Base-by-base conservation (phyloP, 1,140 invertebrate species). In the Drosophila teissieri region DNA sequence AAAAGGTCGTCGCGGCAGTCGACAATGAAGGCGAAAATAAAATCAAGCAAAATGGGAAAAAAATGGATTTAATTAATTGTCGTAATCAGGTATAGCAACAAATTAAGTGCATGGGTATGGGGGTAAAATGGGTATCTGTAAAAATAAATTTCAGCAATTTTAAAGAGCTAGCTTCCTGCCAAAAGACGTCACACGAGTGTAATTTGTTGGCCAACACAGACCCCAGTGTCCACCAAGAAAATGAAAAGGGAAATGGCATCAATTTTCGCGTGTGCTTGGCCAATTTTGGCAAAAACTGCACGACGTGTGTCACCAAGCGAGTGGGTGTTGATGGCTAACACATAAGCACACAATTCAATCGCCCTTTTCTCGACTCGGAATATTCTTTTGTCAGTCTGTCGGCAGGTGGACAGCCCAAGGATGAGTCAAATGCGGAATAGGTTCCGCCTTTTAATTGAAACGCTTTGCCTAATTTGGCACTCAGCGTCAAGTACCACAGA, bases 171-270 rank as follows among this genome's bases (percentile, higher is more conserved):
- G 39, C 64, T 48, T 31, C 34, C 51, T 49, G 68, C 68, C 68
- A 70, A 70, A 39, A 57, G 68, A 70, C 68, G 68, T 70, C 68
- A 70, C 68, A 49, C 64, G 37, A 27, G 15, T 69, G 67, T 42
- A 36, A 56, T 70, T 70, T 57, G 64, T 70, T 70, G 68, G 68
- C 65, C 46, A 68, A 39, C n/a, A 42, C n/a, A 42, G 10, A 44
- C 11, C 36, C 12, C 4, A 37, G 12, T 12, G 17, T 17, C 14
- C 22, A 51, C n/a, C 40, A 27, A 45, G 39, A 42, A 52, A 78
- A 65, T 73, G 78, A 73, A 67, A 81, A 67, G 54, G 48, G 67
- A 83, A 74, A 82, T 68, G 63, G 74, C 62, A 83, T 75, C 56
- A 42, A 27, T 54, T 40, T 57, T 79, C 55, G 27, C 34, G 7